Percentiles rank a stretch among this genome's conserved stretches.
These are phyloP conservation scores for Platysteira castanea DNA, from an alignment of 2,113 vertebrate genomes.

Conservation along the genomic window DNA sequence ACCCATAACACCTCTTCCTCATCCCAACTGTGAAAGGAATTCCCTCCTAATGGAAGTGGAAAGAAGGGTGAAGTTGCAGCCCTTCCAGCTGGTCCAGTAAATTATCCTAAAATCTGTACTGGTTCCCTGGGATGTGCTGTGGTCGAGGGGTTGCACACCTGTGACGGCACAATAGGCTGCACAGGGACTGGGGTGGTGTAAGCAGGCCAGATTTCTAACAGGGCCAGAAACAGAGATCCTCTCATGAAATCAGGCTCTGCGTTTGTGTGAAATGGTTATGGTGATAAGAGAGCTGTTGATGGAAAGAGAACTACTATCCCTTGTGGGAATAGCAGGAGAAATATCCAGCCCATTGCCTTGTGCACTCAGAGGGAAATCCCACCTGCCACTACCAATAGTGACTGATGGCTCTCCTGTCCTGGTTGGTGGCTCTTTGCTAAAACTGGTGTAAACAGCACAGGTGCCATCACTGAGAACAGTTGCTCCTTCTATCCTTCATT, in stretches of 20 bases:
- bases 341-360: background rate
- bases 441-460: background rate
- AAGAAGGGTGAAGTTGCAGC: background rate
- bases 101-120: background rate
- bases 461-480: background rate
- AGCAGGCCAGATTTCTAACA: background rate
- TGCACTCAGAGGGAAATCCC: background rate
- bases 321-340: background rate
- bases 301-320: background rate
- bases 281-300: background rate
- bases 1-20: background rate
- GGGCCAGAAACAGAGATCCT: background rate
- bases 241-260: background rate
- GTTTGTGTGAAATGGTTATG: background rate
- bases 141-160: background rate
- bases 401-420: background rate
- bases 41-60: background rate
- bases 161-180: background rate
- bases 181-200: background rate
- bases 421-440: background rate
- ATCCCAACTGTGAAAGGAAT: background rate
- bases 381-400: background rate
- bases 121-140: background rate
- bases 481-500: background rate
- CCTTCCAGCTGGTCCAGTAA: background rate